These are phyloP conservation scores for Leptodactylus fuscus DNA, from an alignment of 2,113 vertebrate species.

Conservation along the genomic window DNA sequence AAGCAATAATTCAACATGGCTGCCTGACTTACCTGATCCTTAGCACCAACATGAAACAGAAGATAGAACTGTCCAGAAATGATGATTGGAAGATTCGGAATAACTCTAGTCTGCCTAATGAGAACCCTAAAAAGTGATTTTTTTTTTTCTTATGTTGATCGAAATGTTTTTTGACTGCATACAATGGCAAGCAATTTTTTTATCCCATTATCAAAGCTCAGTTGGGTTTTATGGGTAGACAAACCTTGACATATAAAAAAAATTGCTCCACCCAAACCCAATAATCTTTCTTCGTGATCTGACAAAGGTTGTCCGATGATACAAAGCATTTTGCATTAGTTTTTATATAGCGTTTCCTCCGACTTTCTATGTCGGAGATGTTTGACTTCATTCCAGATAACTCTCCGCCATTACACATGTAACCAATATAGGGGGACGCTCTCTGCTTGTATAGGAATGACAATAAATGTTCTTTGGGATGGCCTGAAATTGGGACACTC, in stretches of 20 bases:
- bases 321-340: no score
- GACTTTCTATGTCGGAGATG: no score
- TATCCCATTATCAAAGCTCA: no score
- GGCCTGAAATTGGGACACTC: no score
- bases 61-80: neutral
- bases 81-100: no score
- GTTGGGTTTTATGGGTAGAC: neutral
- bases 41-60: neutral
- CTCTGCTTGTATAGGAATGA: no score
- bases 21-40: neutral
- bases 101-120: neutral
- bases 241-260: neutral
- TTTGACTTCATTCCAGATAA: no score
- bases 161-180: neutral
- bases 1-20: conserved; percentile 38
- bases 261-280: neutral
- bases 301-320: no score
- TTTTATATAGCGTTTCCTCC: no score
- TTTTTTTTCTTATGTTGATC: neutral
- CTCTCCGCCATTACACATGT: no score
- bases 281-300: neutral
- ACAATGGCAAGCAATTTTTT: neutral
- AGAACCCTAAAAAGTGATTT: neutral
- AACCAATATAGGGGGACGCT: no score
- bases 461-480: no score